phyloP scores from a whole-genome alignment of 2,888 invertebrate genomes.

The Vandiemenella viatica region DNA sequence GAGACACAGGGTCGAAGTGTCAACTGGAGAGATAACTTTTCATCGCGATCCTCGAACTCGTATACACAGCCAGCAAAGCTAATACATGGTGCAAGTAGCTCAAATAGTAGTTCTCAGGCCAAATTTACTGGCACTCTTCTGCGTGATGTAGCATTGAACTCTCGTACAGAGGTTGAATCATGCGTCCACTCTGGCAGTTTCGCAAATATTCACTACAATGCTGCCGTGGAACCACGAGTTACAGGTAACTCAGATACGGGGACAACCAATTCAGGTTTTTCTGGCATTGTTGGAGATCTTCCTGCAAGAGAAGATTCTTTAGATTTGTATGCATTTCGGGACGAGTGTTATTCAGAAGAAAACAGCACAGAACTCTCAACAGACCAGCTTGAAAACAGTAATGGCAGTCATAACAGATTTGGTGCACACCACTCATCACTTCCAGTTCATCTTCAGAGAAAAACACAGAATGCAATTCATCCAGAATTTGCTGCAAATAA shows the following conservation, averaged over 20 bases:
- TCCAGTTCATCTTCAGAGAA: slow-evolving; percentile 3
- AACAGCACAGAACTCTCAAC: slow-evolving; percentile 29
- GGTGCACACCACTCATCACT: not conserved
- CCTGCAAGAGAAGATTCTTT: slow-evolving; percentile 40
- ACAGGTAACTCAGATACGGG: slow-evolving; percentile 21
- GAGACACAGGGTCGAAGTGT: not conserved
- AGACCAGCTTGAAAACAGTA: slow-evolving; percentile 7
- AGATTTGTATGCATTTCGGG: slow-evolving; percentile 42
- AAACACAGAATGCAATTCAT: slow-evolving; percentile 3
- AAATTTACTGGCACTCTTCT: slow-evolving; percentile 12
- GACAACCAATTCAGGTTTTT: slow-evolving; percentile 16
- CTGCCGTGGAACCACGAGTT: slow-evolving; percentile 27
- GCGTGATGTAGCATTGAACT: slow-evolving; percentile 20
- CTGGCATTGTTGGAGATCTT: slow-evolving; percentile 23
- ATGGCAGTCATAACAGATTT: not conserved
- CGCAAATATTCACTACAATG: slow-evolving; percentile 51
- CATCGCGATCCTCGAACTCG: not conserved
- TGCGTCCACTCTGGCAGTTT: slow-evolving; percentile 51
- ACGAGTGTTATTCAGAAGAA: slow-evolving; percentile 40
- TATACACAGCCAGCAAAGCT: slow-evolving; percentile 1
- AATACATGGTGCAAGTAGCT: not conserved
- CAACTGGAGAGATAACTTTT: slow-evolving; percentile 8
- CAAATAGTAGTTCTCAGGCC: not conserved
- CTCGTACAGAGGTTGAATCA: slow-evolving; percentile 43
- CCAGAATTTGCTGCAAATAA: slow-evolving; percentile 8